These are phyloP conservation scores for Mastomys coucha DNA, from an alignment of 2,113 vertebrate species.

Conservation along the genomic window DNA sequence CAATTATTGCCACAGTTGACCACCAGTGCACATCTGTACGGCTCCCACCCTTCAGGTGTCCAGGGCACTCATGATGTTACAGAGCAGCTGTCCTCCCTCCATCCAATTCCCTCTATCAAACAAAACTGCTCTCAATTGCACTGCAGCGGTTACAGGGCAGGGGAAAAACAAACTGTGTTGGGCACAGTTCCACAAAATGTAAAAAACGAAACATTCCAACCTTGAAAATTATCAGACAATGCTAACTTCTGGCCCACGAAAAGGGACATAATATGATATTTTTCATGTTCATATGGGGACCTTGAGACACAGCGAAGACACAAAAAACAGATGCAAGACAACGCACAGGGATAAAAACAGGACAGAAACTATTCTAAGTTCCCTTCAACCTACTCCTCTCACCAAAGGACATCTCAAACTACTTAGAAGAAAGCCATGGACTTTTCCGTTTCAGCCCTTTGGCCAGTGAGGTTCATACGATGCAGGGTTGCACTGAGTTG, in stretches of 20 bases:
- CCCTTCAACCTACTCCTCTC: not conserved
- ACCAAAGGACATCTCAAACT: not conserved
- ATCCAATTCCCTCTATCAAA: conserved; percentile 9
- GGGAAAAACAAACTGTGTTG: not conserved
- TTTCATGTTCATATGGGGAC: not conserved
- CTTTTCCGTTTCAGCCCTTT: not conserved
- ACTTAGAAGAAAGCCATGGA: not conserved
- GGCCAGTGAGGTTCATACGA: not conserved
- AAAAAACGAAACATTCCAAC: not conserved
- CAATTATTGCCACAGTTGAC: not conserved
- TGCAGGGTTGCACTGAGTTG: not conserved
- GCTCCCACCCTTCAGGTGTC: not conserved
- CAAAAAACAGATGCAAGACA: not conserved
- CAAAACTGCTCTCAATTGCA: not conserved
- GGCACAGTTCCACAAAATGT: not conserved
- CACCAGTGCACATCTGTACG: not conserved
- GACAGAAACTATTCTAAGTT: not conserved
- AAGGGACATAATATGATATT: not conserved
- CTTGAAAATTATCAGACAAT: not conserved
- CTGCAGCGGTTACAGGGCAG: not conserved
- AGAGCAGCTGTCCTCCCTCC: not conserved
- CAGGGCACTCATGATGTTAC: not conserved
- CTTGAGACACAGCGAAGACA: not conserved
- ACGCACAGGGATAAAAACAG: not conserved
- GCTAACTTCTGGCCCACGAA: not conserved